Evolutionary conservation across 2,888 invertebrate genomes (phyloP), one percentile per base, ranked within the genome.

Genomic region (Stenurella melanura): DNA sequence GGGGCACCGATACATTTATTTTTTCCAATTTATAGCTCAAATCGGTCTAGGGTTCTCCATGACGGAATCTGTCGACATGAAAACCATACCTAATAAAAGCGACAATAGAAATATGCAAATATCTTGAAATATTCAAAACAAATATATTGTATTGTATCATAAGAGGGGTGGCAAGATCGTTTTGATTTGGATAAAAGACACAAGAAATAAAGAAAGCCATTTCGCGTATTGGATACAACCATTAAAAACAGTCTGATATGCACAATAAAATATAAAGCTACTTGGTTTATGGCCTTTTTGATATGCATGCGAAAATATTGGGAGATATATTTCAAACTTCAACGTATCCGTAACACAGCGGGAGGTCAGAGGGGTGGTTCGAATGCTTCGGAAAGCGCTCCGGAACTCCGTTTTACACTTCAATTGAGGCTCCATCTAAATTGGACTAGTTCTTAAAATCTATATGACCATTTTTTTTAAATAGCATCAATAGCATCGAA

Each of bases 181-280:
- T 79, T 75, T 76, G 80, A 82, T 82, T 80, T 80, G 80, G 79
- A 82, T 82, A 82, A 82, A 80, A 80, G 82, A 80, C 80, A 80
- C 57, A 73, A 79, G 79, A 82, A 80, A 82, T 82, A 82, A 82
- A 82, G 80, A 80, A 85, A 79, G 85, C 86, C 85, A 86, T 87
- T 88, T 85, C 86, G 85, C 80, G 86, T 87, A 87, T 87, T 88
- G 87, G 87, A 88, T 87, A 87, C 86, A 86, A 83, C 87, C 88
- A 88, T 87, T 88, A 88, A 88, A 87, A 87, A 86, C 87, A 85
- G 85, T 87, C 86, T 87, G 87, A 87, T 87, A 86, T 86, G 86
- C 85, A 85, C 87, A 84, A 87, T 87, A 87, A 87, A 87, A 87
- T 86, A 87, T 86, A 87, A 87, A 87, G 87, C 87, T 85, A 87